Percentiles rank a stretch among this genome's conserved stretches.
These are phyloP conservation scores for Macrophya alboannulata DNA, from an alignment of 2,888 invertebrate species.

Conservation along the genomic window DNA sequence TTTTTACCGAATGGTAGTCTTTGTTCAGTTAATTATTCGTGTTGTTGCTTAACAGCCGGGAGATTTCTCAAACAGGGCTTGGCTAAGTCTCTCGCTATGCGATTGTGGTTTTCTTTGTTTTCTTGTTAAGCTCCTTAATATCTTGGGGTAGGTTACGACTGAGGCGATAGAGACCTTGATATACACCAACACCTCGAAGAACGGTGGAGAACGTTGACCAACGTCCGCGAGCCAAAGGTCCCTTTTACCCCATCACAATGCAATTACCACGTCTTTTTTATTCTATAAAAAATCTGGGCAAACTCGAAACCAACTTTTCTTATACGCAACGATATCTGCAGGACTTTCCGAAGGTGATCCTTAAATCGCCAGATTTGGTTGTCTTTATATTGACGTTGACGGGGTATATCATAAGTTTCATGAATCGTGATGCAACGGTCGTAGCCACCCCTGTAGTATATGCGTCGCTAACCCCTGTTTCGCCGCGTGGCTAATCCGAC, in stretches of 20 bases:
- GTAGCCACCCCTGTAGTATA: slow-evolving; percentile 41
- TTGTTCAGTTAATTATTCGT: slow-evolving; percentile 78
- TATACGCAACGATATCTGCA: neutral
- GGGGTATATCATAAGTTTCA: slow-evolving; percentile 43
- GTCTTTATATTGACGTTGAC: slow-evolving; percentile 43
- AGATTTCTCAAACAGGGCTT: slow-evolving; percentile 72
- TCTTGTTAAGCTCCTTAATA: slow-evolving; percentile 64
- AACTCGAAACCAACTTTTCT: neutral
- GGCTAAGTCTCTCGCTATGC: slow-evolving; percentile 53
- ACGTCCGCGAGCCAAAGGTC: neutral
- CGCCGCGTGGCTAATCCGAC: slow-evolving; percentile 75
- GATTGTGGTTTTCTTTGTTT: slow-evolving; percentile 64
- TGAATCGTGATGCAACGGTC: slow-evolving; percentile 50
- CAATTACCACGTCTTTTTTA: neutral
- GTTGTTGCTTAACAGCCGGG: slow-evolving; percentile 74
- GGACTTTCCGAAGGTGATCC: neutral
- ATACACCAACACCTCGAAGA: slow-evolving; percentile 11
- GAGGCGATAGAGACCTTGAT: slow-evolving; percentile 12
- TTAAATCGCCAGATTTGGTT: slow-evolving; percentile 7
- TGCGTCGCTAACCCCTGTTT: slow-evolving; percentile 48
- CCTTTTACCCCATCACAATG: neutral
- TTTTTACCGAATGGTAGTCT: slow-evolving; percentile 65
- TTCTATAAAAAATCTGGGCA: neutral
- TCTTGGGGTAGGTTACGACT: slow-evolving; percentile 65
- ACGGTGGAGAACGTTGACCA: slow-evolving; percentile 7